Conservation (phyloP, 1,140 invertebrate species). For the Drosophila asahinai region DNA sequence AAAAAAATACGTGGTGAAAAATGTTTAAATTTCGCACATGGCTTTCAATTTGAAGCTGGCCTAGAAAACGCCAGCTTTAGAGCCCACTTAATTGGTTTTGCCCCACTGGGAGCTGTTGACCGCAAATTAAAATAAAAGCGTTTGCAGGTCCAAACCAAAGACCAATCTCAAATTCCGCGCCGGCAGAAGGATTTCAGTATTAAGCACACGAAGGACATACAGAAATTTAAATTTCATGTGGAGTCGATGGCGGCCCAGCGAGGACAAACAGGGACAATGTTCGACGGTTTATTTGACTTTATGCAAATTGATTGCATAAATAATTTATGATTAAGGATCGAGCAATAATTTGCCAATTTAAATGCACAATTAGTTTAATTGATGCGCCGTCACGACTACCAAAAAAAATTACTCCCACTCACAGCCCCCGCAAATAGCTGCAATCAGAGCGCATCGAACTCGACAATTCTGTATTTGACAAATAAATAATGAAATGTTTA, state of each 20-base stretch:
- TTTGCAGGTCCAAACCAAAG: conserved; percentile 1
- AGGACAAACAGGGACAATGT: conserved; percentile 29
- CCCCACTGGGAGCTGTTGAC: conserved; percentile 14
- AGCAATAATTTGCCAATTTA: conserved; percentile 66
- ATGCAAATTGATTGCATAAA: conserved; percentile 70
- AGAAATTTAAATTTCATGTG: conserved; percentile 38
- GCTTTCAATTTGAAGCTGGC: conserved; percentile 39
- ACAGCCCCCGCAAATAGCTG: conserved; percentile 1
- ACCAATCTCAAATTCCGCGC: conserved; percentile 4
- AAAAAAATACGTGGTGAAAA: conserved; percentile 27
- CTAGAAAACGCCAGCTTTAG: conserved; percentile 30
- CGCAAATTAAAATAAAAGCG: conserved; percentile 63
- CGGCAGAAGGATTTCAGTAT: conserved; percentile 15
- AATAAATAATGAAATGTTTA: conserved; percentile 69
- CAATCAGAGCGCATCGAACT: conserved; percentile 27
- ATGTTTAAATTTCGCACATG: conserved; percentile 42
- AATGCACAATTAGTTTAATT: conserved; percentile 68
- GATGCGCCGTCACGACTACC: conserved; percentile 41
- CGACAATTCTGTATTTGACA: conserved; percentile 35
- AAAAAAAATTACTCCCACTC: conserved; percentile 2
- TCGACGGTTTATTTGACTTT: conserved; percentile 56
- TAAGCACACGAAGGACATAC: conserved; percentile 11
- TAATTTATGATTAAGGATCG: conserved; percentile 63
- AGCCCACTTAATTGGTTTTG: conserved; percentile 72
- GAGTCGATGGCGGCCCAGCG: neutral